These are phyloP conservation scores for Pseudopleuronectes americanus DNA, from an alignment of 2,797 vertebrate genomes.

Conservation along the genomic window DNA sequence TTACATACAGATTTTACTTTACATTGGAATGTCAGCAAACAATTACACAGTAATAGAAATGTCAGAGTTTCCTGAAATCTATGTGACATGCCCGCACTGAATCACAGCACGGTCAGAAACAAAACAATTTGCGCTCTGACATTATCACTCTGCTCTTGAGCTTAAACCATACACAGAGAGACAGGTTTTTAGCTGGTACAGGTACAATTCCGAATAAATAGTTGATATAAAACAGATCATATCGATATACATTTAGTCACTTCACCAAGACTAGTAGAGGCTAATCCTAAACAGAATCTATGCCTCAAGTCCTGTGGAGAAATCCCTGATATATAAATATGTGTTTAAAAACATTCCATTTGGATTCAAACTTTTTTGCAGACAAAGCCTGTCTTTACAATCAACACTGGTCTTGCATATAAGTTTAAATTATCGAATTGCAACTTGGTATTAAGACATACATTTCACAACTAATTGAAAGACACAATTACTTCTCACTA, in stretches of 20 bases:
- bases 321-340: slow-evolving; percentile 40
- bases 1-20: too few relatives aligned
- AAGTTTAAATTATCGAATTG: slow-evolving; percentile 26
- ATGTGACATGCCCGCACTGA: neutral
- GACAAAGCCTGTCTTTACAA: slow-evolving; percentile 57
- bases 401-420: slow-evolving; percentile 71
- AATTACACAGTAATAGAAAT: slow-evolving; percentile 7
- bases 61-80: neutral
- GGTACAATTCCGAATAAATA: slow-evolving; percentile 72
- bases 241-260: slow-evolving; percentile 63
- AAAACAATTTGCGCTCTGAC: neutral
- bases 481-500: neutral
- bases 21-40: neutral
- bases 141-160: slow-evolving; percentile 2
- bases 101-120: neutral
- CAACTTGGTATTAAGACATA: slow-evolving; percentile 31
- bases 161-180: neutral
- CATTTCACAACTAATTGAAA: slow-evolving; percentile 11
- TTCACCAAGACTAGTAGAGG: slow-evolving; percentile 14
- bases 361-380: slow-evolving; percentile 31
- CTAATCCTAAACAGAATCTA: slow-evolving; percentile 3
- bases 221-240: slow-evolving; percentile 61
- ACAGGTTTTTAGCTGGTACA: slow-evolving; percentile 2
- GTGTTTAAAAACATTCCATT: slow-evolving; percentile 23
- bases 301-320: slow-evolving; percentile 13